phyloP scores from a whole-genome alignment of 2,888 invertebrate genomes.

The Pherbina coryleti region DNA sequence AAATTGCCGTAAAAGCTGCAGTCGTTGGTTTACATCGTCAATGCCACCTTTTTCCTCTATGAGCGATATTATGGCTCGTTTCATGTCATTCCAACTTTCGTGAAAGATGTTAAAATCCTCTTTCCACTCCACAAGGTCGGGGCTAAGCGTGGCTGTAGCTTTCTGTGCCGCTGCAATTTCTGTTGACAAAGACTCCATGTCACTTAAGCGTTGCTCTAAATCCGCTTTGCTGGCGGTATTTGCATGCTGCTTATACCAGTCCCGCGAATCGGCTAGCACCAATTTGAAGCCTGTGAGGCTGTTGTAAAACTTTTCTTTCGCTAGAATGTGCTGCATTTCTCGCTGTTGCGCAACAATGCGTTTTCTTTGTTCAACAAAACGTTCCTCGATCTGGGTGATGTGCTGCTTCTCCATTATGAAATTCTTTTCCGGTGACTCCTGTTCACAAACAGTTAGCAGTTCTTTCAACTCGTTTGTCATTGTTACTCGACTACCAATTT shows the following conservation, averaged over 20 bases:
- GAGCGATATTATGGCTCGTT: conserved; percentile 63
- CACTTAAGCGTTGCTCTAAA: conserved; percentile 65
- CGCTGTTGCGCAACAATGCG: conserved; percentile 56
- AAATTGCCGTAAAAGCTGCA: conserved; percentile 58
- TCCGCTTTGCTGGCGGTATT: conserved; percentile 61
- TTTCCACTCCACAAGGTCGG: conserved; percentile 64
- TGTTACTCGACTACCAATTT: conserved; percentile 71
- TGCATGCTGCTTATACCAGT: conserved; percentile 69
- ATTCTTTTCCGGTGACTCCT: conserved; percentile 71
- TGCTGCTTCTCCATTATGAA: conserved; percentile 64
- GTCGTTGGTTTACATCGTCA: conserved; percentile 64
- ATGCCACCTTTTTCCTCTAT: conserved; percentile 71
- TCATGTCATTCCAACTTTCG: conserved; percentile 69
- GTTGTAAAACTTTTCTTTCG: conserved; percentile 67
- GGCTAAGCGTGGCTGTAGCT: conserved; percentile 58
- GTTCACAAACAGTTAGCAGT: conserved; percentile 70
- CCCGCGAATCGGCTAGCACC: conserved; percentile 67
- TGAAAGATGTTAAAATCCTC: conserved; percentile 67
- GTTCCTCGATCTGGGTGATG: conserved; percentile 62
- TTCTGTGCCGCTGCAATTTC: conserved; percentile 65
- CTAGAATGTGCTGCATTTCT: conserved; percentile 57
- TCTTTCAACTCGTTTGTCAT: conserved; percentile 74
- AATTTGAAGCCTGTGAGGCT: conserved; percentile 68
- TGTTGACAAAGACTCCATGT: conserved; percentile 68
- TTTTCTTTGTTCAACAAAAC: conserved; percentile 55